Conservation (phyloP, 1,140 invertebrate genomes). For the Anastrepha ludens region DNA sequence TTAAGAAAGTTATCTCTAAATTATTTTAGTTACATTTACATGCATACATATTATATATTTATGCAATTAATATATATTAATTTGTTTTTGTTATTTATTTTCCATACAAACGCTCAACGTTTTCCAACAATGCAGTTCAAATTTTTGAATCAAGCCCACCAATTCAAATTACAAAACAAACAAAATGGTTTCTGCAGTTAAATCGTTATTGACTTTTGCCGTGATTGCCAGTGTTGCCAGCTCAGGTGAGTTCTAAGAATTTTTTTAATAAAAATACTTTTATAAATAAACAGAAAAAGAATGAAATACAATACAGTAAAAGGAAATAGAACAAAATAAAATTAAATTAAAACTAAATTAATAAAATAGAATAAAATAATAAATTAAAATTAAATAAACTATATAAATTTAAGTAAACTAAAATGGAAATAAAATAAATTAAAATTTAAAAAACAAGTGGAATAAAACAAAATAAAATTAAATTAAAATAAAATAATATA, state of each 20-base stretch:
- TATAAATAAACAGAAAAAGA: background rate
- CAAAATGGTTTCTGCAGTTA: slow-evolving; percentile 67
- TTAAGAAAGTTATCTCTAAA: background rate
- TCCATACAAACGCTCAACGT: background rate
- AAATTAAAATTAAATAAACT: background rate
- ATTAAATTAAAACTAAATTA: background rate
- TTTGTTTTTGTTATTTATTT: background rate
- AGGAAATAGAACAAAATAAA: background rate
- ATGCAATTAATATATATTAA: background rate
- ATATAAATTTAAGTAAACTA: background rate
- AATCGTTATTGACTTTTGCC: slow-evolving; percentile 63
- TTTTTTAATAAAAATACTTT: background rate
- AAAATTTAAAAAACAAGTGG: too few relatives aligned
- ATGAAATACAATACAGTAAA: background rate
- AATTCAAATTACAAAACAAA: background rate
- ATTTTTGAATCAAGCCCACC: background rate
- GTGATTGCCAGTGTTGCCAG: slow-evolving; percentile 65
- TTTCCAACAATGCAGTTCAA: background rate
- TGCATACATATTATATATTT: background rate
- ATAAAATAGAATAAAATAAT: background rate
- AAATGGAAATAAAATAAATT: background rate
- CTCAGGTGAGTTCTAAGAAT: slow-evolving; percentile 62
- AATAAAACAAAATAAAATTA: background rate
- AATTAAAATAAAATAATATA: too few relatives aligned
- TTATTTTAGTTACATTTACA: background rate